These are phyloP conservation scores for Rallus crepitans DNA, from an alignment of 2,797 vertebrate genomes.

Conservation along the genomic window DNA sequence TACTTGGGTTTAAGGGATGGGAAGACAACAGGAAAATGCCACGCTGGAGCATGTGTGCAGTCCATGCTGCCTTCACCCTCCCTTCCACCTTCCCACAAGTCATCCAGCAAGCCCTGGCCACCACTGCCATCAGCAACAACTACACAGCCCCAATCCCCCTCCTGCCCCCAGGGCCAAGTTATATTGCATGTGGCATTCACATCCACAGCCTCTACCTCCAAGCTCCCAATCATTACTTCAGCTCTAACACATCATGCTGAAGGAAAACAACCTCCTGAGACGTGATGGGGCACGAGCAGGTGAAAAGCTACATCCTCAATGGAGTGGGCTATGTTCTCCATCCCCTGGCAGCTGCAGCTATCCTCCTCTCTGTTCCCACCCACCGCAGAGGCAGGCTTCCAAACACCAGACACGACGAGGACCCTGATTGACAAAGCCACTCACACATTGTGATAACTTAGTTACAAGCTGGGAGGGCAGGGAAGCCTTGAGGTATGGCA, in stretches of 20 bases:
- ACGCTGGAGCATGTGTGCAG: accelerated
- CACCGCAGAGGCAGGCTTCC: background rate
- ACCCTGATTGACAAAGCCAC: background rate
- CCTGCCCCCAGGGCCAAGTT: accelerated
- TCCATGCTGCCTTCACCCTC: background rate
- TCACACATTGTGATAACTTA: background rate
- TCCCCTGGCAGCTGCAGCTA: background rate
- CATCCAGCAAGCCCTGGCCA: background rate
- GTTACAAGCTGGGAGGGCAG: background rate
- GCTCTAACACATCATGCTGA: background rate
- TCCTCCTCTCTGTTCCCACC: background rate
- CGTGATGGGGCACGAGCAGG: background rate
- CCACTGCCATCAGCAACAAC: accelerated
- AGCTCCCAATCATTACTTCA: background rate
- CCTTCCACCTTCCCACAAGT: background rate
- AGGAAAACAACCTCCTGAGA: background rate
- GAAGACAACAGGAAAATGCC: background rate
- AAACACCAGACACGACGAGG: accelerated
- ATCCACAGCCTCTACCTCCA: background rate
- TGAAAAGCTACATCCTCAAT: background rate
- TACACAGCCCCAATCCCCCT: background rate
- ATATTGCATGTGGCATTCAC: background rate
- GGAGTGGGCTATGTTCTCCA: background rate
- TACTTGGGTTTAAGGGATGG: background rate
- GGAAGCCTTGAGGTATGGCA: accelerated